Percentiles rank a stretch among this genome's conserved stretches.
Conservation (phyloP, 2,888 invertebrate species). For the Macrostomum cliftonense region DNA sequence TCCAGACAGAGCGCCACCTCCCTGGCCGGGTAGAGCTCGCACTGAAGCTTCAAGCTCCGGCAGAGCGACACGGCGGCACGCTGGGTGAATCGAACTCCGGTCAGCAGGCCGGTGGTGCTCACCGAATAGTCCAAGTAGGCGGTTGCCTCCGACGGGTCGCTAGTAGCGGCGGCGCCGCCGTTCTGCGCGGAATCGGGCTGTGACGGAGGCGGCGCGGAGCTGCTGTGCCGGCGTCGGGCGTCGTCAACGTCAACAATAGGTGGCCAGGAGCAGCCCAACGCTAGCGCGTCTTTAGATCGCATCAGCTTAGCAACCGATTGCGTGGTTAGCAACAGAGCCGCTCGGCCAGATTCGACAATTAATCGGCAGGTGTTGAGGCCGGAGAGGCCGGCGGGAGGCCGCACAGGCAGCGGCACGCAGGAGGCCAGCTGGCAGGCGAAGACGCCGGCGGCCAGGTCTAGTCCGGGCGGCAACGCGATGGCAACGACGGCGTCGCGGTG, state of each 20-base stretch:
- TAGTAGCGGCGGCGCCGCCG: too few relatives aligned
- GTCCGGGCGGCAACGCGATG: slow-evolving; percentile 19
- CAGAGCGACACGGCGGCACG: slow-evolving; percentile 77
- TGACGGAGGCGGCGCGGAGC: too few relatives aligned
- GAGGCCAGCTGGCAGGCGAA: slow-evolving; percentile 93
- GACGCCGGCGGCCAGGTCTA: slow-evolving; percentile 91
- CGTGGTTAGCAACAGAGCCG: slow-evolving; percentile 3
- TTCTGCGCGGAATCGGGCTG: too few relatives aligned
- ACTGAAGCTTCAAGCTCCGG: slow-evolving; percentile 83
- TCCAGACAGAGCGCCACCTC: slow-evolving; percentile 93
- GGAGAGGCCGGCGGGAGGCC: slow-evolving; percentile 52
- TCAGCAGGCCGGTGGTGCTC: slow-evolving; percentile 52
- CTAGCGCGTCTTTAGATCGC: too few relatives aligned
- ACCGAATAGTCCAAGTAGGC: slow-evolving; percentile 87
- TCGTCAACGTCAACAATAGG: too few relatives aligned
- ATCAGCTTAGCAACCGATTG: too few relatives aligned
- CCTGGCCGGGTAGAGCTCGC: slow-evolving; percentile 90
- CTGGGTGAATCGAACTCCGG: slow-evolving; percentile 55
- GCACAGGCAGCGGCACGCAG: slow-evolving; percentile 86
- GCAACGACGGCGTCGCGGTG: too few relatives aligned
- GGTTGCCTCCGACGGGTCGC: slow-evolving; percentile 53
- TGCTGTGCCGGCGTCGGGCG: too few relatives aligned
- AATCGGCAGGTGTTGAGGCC: slow-evolving; percentile 2
- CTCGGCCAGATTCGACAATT: slow-evolving; percentile 5
- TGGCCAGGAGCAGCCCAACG: too few relatives aligned